Evolutionary conservation across 2,888 invertebrate species (phyloP), one percentile per base, ranked within the genome.

Genomic region (Stenichneumon culpator): DNA sequence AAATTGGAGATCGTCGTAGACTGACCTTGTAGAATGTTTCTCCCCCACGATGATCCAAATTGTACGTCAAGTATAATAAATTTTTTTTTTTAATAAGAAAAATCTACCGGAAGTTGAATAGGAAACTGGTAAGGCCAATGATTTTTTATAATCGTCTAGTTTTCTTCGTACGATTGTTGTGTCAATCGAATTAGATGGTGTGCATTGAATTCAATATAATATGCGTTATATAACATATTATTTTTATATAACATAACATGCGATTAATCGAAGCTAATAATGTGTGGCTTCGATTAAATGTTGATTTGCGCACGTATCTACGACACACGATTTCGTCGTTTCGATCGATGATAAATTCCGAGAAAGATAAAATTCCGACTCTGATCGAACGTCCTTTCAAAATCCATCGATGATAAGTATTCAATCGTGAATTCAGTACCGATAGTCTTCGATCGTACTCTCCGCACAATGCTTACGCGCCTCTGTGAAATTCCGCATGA

Each of bases 371-470:
- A 67, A 22, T 5, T 52, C 19, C 39, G 32, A n/a, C 36, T 32
- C 52, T 22, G 54, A 57, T n/a, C 36, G 50, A 39, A 25, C 22
- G 19, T 36, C 14, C 22, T 60, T 60, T 57, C 60, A 47, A 44
- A 63, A 44, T 44, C 52, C 54, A 54, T 67, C 54, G 77, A 77
- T 54, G 47, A 77, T 39, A 77, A 52, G 68, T 67, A 57, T 54
- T 67, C 16, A 44, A 60, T 68, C 39, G 57, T 68, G 54, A 69
- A 69, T 78, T 78, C 28, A 68, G 77, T 44, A 28, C 44, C 60
- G 67, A 25, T 54, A 78, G 78, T 78, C 25, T 44, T 78, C 44
- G 57, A 68, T 69, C 68, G 68, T 39, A 25, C 44, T 57, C 39
- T n/a, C 25, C 57, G 57, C 57, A 75, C 32, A 39, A 11, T 52